A percentile compares a stretch with the other conserved stretches of the same genome.
Evolutionary conservation across 2,113 vertebrate species (phyloP).

Genomic region (Mus spicilegus): DNA sequence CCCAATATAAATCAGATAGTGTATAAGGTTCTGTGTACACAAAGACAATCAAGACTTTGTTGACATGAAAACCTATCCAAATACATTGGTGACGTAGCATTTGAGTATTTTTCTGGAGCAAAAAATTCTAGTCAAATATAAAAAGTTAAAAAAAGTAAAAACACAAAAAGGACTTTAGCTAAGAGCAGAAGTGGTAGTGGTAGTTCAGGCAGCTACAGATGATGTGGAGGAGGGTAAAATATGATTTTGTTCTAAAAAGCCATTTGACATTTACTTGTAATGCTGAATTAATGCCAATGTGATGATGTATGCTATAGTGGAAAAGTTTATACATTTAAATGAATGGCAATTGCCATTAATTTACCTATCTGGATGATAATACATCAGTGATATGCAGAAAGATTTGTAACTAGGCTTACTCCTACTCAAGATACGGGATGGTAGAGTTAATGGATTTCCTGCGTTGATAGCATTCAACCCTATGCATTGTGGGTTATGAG

Average conservation of each 20-base stretch:
- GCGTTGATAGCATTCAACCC: not conserved
- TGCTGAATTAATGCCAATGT: not conserved
- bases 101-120: slow-evolving; percentile 12
- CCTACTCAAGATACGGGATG: not conserved
- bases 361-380: not conserved
- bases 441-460: slow-evolving; percentile 44
- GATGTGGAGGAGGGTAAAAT: slow-evolving; percentile 19
- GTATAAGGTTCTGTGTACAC: not conserved
- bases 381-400: not conserved
- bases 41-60: not conserved
- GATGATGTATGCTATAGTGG: not conserved
- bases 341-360: slow-evolving; percentile 10
- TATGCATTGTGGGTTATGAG: not conserved
- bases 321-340: slow-evolving; percentile 59
- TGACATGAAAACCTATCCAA: not conserved
- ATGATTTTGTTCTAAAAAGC: not conserved
- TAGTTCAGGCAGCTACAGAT: not conserved
- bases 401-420: not conserved
- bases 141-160: not conserved
- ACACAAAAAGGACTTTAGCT: not conserved
- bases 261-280: slow-evolving; percentile 18
- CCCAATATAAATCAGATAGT: not conserved
- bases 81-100: not conserved
- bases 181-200: not conserved
- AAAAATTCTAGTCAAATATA: not conserved